Percentiles rank a stretch among this genome's conserved stretches.
phyloP scores from a whole-genome alignment of 2,888 invertebrate species.

The Nomada fucata region DNA sequence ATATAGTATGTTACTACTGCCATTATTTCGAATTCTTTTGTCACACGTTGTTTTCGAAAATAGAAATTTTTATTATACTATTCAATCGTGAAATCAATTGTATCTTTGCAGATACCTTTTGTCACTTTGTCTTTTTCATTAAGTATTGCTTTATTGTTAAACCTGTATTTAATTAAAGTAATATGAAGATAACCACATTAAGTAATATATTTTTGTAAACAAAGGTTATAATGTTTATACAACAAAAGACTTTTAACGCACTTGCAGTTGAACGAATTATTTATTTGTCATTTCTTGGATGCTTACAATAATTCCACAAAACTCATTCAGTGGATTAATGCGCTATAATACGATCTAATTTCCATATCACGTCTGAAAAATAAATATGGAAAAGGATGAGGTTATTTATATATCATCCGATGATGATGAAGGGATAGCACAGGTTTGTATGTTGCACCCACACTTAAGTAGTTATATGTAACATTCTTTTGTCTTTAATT shows the following conservation, averaged over 20 bases:
- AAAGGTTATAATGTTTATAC: background rate
- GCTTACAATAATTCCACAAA: background rate
- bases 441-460: slow-evolving; percentile 59
- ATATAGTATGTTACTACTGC: background rate
- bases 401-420: slow-evolving; percentile 75
- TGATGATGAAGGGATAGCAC: slow-evolving; percentile 57
- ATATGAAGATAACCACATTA: background rate
- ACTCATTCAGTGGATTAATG: background rate
- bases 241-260: background rate
- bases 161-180: background rate
- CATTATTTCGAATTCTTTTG: background rate
- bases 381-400: slow-evolving; percentile 55
- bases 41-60: background rate
- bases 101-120: background rate
- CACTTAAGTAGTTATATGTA: no score
- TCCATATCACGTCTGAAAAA: slow-evolving; percentile 1
- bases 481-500: no score
- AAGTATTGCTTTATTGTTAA: background rate
- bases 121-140: background rate
- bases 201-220: slow-evolving; percentile 12
- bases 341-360: background rate
- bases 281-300: background rate
- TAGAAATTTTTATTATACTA: background rate
- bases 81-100: background rate
- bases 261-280: background rate